Percentiles rank a stretch among this genome's conserved stretches.
phyloP scores from a whole-genome alignment of 2,888 invertebrate genomes.

The Harpalus rubripes region DNA sequence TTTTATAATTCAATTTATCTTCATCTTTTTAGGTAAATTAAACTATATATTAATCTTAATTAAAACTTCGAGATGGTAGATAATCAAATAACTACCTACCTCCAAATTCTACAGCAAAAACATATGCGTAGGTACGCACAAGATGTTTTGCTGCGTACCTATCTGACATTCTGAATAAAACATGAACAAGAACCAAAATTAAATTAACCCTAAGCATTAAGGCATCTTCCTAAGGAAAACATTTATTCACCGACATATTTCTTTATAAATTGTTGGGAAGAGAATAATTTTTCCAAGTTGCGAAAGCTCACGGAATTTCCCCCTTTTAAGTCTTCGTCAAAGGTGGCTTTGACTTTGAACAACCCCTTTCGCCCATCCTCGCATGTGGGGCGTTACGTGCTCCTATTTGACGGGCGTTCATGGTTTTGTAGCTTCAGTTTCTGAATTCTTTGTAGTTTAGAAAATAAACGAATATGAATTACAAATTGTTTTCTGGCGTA shows the following conservation, averaged over 20 bases:
- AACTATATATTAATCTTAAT: too few relatives aligned
- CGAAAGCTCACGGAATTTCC: slow-evolving; percentile 1
- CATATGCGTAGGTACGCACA: too few relatives aligned
- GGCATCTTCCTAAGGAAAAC: neutral
- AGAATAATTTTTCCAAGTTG: slow-evolving; percentile 38
- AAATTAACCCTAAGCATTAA: slow-evolving; percentile 27
- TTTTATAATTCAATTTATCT: too few relatives aligned
- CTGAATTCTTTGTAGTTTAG: slow-evolving; percentile 5
- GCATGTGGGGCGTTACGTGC: neutral
- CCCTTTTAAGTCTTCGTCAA: slow-evolving; percentile 27
- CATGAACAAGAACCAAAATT: neutral
- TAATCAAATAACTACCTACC: too few relatives aligned
- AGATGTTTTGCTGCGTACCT: neutral
- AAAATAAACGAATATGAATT: neutral
- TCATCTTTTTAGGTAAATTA: too few relatives aligned
- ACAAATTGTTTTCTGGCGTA: slow-evolving; percentile 12
- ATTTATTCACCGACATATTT: slow-evolving; percentile 35
- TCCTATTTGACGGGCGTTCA: neutral
- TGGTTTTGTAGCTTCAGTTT: neutral
- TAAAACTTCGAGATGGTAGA: too few relatives aligned
- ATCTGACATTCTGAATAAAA: neutral
- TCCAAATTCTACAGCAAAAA: too few relatives aligned
- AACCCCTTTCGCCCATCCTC: neutral
- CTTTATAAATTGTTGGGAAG: slow-evolving; percentile 26
- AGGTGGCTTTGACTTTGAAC: slow-evolving; percentile 37